These are phyloP conservation scores for Camptogramma bilineatum DNA, from an alignment of 2,888 invertebrate species.

Conservation along the genomic window DNA sequence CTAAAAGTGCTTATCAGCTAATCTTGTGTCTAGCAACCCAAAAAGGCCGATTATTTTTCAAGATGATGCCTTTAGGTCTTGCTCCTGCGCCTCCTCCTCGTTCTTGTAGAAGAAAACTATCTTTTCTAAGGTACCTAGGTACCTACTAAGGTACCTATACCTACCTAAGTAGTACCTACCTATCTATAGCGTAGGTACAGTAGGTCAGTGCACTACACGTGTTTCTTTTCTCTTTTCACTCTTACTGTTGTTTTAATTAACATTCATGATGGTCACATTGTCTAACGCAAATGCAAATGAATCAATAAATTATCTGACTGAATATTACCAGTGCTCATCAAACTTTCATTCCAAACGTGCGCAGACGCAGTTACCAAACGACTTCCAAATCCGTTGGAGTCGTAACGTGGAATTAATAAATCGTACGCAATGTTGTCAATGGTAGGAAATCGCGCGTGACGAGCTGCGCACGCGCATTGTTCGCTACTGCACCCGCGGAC, in stretches of 20 bases:
- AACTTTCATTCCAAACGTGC: slow-evolving; percentile 4
- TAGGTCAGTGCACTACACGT: too few species aligned
- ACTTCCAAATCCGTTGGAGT: slow-evolving; percentile 26
- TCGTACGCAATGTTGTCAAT: slow-evolving; percentile 33
- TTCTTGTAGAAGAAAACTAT: too few species aligned
- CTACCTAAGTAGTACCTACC: too few species aligned
- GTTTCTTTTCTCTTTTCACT: not conserved
- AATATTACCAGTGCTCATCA: not conserved
- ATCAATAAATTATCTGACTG: not conserved
- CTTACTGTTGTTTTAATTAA: not conserved
- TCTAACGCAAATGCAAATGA: not conserved
- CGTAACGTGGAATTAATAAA: slow-evolving; percentile 28
- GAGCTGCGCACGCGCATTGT: slow-evolving; percentile 13
- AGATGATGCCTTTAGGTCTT: too few species aligned
- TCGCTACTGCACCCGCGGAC: slow-evolving; percentile 11
- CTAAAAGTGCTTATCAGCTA: too few species aligned
- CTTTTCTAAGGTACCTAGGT: too few species aligned
- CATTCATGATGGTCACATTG: not conserved
- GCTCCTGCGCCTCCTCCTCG: too few species aligned
- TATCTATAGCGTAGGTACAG: too few species aligned
- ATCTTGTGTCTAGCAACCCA: too few species aligned
- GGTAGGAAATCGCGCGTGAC: slow-evolving; percentile 33
- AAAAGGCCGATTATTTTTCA: too few species aligned
- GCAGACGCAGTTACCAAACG: slow-evolving; percentile 34
- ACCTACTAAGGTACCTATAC: too few species aligned